phyloP scores from a whole-genome alignment of 2,797 vertebrate genomes.

The Neosalanx taihuensis region DNA sequence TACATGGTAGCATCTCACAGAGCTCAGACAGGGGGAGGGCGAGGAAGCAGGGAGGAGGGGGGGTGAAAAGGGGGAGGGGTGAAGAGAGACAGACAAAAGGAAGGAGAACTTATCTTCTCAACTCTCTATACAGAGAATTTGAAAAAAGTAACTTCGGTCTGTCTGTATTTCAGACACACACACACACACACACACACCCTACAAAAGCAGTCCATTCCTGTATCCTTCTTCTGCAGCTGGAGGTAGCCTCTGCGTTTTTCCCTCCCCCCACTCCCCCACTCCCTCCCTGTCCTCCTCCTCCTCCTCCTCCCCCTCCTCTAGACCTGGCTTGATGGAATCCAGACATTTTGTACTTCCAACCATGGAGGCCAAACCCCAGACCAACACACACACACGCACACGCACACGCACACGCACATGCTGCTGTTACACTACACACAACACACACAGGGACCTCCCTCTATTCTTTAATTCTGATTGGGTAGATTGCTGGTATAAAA shows the following conservation, averaged over 20 bases:
- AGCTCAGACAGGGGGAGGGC: conserved; percentile 10
- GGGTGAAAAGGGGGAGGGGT: conserved; percentile 20
- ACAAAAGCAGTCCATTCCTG: conserved; percentile 31
- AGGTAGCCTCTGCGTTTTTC: conserved; percentile 22
- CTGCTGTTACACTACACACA: too few relatives aligned
- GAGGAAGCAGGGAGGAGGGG: not conserved
- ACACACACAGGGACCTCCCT: conserved; percentile 31
- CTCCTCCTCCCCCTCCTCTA: conserved; percentile 16
- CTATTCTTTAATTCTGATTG: too few relatives aligned
- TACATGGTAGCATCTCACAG: conserved; percentile 59
- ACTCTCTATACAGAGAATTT: too few relatives aligned
- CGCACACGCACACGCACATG: too few relatives aligned
- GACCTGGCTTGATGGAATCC: conserved; percentile 68
- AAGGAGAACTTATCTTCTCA: not conserved
- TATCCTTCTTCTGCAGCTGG: conserved; percentile 40
- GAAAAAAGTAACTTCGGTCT: not conserved
- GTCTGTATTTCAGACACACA: too few relatives aligned
- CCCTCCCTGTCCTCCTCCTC: not conserved
- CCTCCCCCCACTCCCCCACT: not conserved
- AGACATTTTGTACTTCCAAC: conserved; percentile 48
- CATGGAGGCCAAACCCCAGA: too few relatives aligned
- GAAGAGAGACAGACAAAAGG: conserved; percentile 5
- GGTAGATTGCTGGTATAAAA: too few relatives aligned
- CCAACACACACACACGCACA: conserved; percentile 38
- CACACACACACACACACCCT: conserved; percentile 5